Evolutionary conservation across 2,888 invertebrate species (phyloP), one percentile per base, ranked within the genome.

Genomic region (Petrophora chlorosata): DNA sequence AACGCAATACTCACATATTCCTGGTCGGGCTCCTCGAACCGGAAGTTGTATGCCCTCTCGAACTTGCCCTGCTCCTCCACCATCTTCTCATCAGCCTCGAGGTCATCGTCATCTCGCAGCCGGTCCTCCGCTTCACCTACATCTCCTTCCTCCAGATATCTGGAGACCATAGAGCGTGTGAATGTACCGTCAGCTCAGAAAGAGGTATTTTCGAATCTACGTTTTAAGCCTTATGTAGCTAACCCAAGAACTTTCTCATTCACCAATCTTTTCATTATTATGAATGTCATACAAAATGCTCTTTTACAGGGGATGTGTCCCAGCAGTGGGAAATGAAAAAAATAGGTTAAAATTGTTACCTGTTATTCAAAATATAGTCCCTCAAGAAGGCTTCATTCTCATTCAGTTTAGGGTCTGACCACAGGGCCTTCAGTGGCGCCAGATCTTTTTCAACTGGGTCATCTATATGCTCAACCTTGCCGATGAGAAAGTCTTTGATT

Each of bases 11-110:
- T 88, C 64, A 96, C 94, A 82, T 95, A 98, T 63, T 98, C 97
- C 34, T 95, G 93, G 80, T 99, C 98, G 0, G 98, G 99, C 80
- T 99, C 98, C 81, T 99, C 98, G 80, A 95, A 99, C 55, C 99
- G 92, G 80, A 98, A 98, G 90, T 99, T 99, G 81, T 95, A 99
- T 60, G 98, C 98, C 32, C 96, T 92, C 75, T 99, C 99, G 86
- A 98, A 99, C 79, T 95, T 93, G 56, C 96, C 96, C 80, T 97
- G 97, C 72, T 95, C 93, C 65, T 95, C 94, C 16, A 97, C 91
- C 32, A 92, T 92, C 57, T 92, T 88, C 74, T 97, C 97, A 73
- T 98, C 98, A 43, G 95, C 96, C 0, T 84, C 85, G 49, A 89
- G 61, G 5, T 81, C 88, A 4, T 76, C 85, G 29, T 88, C 87